These are phyloP conservation scores for Elephantulus edwardii DNA, from an alignment of 2,113 vertebrate species.

Conservation along the genomic window DNA sequence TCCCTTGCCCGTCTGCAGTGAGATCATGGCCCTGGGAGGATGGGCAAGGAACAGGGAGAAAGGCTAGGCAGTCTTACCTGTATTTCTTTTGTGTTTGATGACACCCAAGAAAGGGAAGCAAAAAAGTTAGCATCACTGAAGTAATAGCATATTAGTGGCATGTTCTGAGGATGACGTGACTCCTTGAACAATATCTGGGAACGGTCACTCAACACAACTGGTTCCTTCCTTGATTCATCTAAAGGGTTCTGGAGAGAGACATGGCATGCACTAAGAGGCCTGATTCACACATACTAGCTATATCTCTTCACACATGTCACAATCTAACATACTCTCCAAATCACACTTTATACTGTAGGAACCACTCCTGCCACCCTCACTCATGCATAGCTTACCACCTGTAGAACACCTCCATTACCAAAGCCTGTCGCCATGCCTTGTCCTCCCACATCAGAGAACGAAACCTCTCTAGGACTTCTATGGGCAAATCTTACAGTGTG, in stretches of 20 bases:
- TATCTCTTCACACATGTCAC: neutral
- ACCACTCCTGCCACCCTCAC: neutral
- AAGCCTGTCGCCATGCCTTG: neutral
- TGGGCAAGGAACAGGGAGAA: neutral
- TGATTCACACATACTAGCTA: neutral
- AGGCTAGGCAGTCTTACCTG: slow-evolving; percentile 62
- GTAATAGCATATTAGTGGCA: slow-evolving; percentile 71
- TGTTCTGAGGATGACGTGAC: slow-evolving; percentile 65
- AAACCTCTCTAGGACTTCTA: neutral
- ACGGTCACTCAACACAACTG: slow-evolving; percentile 71
- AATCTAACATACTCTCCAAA: neutral
- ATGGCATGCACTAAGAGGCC: slow-evolving; percentile 12
- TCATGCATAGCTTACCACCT: neutral
- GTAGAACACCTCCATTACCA: neutral
- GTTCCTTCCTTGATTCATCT: neutral
- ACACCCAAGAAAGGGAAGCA: slow-evolving; percentile 75
- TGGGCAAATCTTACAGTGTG: neutral
- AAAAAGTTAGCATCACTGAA: slow-evolving; percentile 61
- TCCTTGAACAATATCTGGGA: slow-evolving; percentile 72
- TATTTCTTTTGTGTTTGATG: slow-evolving; percentile 49
- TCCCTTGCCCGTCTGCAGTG: neutral
- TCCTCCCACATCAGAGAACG: neutral
- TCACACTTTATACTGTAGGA: neutral
- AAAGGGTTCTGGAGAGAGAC: slow-evolving; percentile 14
- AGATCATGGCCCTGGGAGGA: neutral